Conservation (phyloP, 2,888 invertebrate genomes). For the Lepidocyrtoides sp. region DNA sequence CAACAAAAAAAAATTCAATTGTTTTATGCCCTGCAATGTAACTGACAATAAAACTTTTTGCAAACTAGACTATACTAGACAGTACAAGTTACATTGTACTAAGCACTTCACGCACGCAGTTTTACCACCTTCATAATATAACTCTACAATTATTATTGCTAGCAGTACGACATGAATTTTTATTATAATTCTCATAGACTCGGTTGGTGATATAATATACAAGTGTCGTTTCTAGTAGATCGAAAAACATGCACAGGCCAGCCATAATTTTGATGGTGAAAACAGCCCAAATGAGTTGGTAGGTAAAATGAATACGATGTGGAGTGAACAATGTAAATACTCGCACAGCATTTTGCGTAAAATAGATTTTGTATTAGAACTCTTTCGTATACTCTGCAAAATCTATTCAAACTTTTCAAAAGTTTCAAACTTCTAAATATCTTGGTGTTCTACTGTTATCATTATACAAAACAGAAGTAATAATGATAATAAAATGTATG, state of each 20-base stretch:
- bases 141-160: no score
- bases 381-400: not conserved
- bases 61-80: no score
- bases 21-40: not conserved
- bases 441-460: not conserved
- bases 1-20: not conserved
- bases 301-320: not conserved
- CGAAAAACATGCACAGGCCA: not conserved
- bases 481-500: not conserved
- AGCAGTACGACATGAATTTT: no score
- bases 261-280: not conserved
- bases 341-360: no score
- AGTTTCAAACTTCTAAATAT: not conserved
- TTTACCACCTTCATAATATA: no score
- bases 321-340: no score
- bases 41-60: no score
- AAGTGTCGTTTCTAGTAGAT: not conserved
- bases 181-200: no score
- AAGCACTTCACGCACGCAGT: no score
- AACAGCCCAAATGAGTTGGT: not conserved
- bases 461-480: not conserved
- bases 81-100: no score
- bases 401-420: conserved; percentile 10
- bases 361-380: not conserved
- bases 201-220: no score